Percentiles rank a stretch among this genome's conserved stretches.
These are phyloP conservation scores for Mesoligia furuncula DNA, from an alignment of 2,888 invertebrate species.

Conservation along the genomic window DNA sequence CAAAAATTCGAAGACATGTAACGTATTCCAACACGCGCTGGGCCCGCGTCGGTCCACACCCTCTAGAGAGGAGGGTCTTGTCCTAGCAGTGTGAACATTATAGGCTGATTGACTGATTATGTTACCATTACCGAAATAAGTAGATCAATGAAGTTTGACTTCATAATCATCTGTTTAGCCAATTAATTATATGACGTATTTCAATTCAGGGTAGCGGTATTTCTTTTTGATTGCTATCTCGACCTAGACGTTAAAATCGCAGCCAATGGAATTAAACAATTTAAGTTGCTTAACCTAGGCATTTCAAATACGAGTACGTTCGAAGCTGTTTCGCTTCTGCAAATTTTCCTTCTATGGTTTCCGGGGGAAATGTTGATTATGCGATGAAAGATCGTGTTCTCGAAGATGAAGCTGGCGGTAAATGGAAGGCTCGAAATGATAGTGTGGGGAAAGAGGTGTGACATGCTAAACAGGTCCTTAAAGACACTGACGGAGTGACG, in stretches of 20 bases:
- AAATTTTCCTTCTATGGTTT: conserved; percentile 17
- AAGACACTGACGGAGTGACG: conserved; percentile 4
- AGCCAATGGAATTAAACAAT: neutral
- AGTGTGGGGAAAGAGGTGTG: conserved; percentile 14
- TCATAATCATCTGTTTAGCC: neutral
- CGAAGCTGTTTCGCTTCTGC: neutral
- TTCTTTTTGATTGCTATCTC: neutral
- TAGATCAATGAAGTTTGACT: neutral
- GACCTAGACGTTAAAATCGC: neutral
- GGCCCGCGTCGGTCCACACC: no score
- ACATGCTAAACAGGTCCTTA: conserved; percentile 26
- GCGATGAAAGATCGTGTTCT: conserved; percentile 49
- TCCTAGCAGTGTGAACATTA: neutral
- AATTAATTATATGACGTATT: neutral
- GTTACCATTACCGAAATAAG: neutral
- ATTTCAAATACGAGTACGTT: neutral
- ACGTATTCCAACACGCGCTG: no score
- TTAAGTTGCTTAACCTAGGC: neutral
- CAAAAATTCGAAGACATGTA: neutral
- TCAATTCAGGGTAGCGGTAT: neutral
- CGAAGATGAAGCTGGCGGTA: conserved; percentile 32
- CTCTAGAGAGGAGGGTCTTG: no score
- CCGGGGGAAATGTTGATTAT: conserved; percentile 54
- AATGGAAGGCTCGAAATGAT: conserved; percentile 27
- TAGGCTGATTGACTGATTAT: neutral